Evolutionary conservation across 2,113 vertebrate genomes (phyloP), one percentile per base, ranked within the genome.

Genomic region (Halcyon senegalensis): DNA sequence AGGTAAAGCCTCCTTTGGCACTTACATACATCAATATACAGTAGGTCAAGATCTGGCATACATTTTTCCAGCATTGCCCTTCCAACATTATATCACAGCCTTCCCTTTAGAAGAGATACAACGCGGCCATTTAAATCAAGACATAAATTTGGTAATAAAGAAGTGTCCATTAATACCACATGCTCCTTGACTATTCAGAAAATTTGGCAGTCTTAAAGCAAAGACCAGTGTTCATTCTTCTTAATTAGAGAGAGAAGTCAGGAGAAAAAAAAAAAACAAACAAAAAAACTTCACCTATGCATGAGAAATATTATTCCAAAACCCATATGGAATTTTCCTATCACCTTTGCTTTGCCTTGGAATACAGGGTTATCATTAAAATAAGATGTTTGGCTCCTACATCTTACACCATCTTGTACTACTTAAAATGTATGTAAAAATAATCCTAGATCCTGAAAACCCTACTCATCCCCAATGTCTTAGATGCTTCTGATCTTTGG

Each of bases 381-480:
- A 70, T 81, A 96, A 94, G 56, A 94, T 87, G 93, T 94, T 95
- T 91, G 78, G 62, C 91, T 95, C 43, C 95, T 93, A 91, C 64
- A 46, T 93, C 77, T 89, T 95, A 30, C 33, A 75, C 59, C 84
- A 84, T 84, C 84, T 96, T 96, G 87, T 85, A 59, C 48, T 84
- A 84, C 87, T 97, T 96, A 82, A 91, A 96, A 87, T 62, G 35
- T 46, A 79, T 77, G 35, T 77, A 81, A 92, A 95, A 95, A 96
- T 87, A 95, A 77, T 92, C 58, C 51, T 72, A 83, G 39, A 83
- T 93, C 69, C 51, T 92, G 62, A 89, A 93, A 89, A 87, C 43
- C 43, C 41, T 79, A 79, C 86, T 92, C 77, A 89, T 89, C 94
- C 66, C 24, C 39, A 76, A 2, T 9, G 4, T 50, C 72, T 91